These are phyloP conservation scores for Drosophila nigromelanica DNA, from an alignment of 1,140 invertebrate genomes.

Conservation along the genomic window DNA sequence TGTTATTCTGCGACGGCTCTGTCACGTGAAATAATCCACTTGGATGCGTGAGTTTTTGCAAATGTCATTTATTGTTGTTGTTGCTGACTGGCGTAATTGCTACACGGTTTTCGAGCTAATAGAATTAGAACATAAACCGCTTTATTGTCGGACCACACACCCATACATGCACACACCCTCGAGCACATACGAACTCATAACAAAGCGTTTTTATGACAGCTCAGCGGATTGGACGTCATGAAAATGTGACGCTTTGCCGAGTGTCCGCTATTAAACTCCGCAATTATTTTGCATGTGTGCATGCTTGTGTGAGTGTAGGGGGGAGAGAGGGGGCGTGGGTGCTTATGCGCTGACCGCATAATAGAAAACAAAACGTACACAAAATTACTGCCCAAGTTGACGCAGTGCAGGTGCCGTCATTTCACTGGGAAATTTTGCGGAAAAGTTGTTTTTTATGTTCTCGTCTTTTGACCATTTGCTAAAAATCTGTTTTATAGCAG, in stretches of 20 bases:
- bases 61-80: constrained; percentile 16
- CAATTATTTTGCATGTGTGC: constrained; percentile 50
- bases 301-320: neutral
- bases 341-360: constrained; percentile 44
- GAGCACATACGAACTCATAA: constrained; percentile 34
- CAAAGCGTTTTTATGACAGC: constrained; percentile 73
- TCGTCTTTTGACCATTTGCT: constrained; percentile 13
- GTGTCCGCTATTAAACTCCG: constrained; percentile 54
- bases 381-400: constrained; percentile 62
- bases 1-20: constrained; percentile 15
- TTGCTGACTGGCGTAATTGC: constrained; percentile 60
- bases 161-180: constrained; percentile 1
- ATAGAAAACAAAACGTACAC: constrained; percentile 47
- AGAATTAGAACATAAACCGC: constrained; percentile 79
- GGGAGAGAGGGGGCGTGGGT: constrained; percentile 3
- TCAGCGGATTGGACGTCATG: constrained; percentile 59
- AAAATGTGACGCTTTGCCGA: constrained; percentile 52
- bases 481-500: constrained; percentile 19
- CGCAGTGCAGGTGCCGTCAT: constrained; percentile 74
- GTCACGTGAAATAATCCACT: constrained; percentile 31
- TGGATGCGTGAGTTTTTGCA: constrained; percentile 28
- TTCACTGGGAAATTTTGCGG: constrained; percentile 49
- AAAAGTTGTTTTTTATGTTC: constrained; percentile 48
- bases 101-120: constrained; percentile 70
- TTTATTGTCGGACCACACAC: constrained; percentile 61